phyloP scores from a whole-genome alignment of 2,888 invertebrate species.

The Empis stercorea region DNA sequence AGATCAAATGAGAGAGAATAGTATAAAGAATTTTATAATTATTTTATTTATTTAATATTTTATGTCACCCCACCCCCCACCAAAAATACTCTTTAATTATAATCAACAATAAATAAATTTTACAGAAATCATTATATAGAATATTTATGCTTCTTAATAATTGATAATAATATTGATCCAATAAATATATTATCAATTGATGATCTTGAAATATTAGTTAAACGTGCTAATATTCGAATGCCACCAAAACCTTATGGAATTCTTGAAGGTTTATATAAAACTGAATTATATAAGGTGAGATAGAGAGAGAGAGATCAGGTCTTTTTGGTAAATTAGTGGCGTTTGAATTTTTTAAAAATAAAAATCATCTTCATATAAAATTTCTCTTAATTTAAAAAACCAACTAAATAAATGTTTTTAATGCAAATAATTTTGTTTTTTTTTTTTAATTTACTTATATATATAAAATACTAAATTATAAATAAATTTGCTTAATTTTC shows the following conservation, averaged over 20 bases:
- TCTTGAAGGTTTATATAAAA: constrained; percentile 50
- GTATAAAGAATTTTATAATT: too few species aligned
- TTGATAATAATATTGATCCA: constrained; percentile 59
- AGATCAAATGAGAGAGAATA: too few species aligned
- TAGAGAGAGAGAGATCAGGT: too few species aligned
- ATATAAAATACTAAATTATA: too few species aligned
- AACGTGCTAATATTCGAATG: constrained; percentile 55
- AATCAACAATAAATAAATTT: neutral
- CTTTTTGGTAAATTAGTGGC: too few species aligned
- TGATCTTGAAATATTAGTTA: constrained; percentile 70
- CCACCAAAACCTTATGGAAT: constrained; percentile 68
- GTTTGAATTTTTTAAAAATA: too few species aligned
- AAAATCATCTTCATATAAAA: too few species aligned
- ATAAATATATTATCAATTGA: constrained; percentile 61
- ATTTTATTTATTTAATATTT: too few species aligned
- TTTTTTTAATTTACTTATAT: neutral
- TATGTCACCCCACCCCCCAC: too few species aligned
- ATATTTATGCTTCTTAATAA: constrained; percentile 68
- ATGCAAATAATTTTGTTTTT: neutral
- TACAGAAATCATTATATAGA: constrained; percentile 80
- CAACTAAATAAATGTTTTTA: neutral
- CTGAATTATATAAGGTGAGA: constrained; percentile 49
- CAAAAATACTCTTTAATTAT: too few species aligned
- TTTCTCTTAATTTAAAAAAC: too few species aligned
- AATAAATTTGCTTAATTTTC: constrained; percentile 6